These are phyloP conservation scores for Ladona fulva DNA, from an alignment of 1,140 invertebrate species.

Conservation along the genomic window DNA sequence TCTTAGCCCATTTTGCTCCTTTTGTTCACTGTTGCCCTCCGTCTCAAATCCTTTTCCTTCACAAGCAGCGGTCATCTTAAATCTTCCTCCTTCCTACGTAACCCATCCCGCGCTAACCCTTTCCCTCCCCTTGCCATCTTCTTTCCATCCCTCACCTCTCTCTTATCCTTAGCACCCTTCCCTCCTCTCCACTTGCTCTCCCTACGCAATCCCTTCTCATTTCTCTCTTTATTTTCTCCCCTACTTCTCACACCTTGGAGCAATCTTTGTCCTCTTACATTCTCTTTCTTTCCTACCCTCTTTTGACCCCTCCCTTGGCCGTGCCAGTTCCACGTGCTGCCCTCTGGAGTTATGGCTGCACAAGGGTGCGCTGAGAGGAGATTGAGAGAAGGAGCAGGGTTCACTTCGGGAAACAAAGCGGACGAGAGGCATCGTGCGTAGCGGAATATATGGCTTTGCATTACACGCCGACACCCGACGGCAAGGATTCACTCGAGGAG, in stretches of 20 bases:
- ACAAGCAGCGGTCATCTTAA: neutral
- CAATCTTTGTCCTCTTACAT: neutral
- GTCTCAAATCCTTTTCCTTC: constrained; percentile 9
- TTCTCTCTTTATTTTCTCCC: neutral
- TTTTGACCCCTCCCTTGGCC: neutral
- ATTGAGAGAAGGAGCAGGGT: too few relatives aligned
- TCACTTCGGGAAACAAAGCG: too few relatives aligned
- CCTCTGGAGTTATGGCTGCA: too few relatives aligned
- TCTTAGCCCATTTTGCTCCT: neutral
- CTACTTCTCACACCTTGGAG: neutral
- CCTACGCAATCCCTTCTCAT: neutral
- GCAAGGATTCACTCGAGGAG: too few relatives aligned
- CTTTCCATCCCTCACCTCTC: neutral
- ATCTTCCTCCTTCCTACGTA: neutral
- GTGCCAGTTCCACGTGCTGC: too few relatives aligned
- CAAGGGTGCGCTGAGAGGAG: too few relatives aligned
- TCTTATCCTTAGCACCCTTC: neutral
- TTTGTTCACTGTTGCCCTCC: constrained; percentile 3
- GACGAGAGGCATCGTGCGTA: too few relatives aligned
- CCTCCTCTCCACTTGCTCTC: neutral
- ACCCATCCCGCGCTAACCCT: neutral
- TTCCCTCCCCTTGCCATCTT: neutral
- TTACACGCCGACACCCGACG: too few relatives aligned
- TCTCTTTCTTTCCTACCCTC: neutral
- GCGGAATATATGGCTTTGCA: too few relatives aligned